A percentile compares a stretch with the other conserved stretches of the same genome.
Conservation (phyloP, 2,113 vertebrate genomes). For the Oryzias melastigma region DNA sequence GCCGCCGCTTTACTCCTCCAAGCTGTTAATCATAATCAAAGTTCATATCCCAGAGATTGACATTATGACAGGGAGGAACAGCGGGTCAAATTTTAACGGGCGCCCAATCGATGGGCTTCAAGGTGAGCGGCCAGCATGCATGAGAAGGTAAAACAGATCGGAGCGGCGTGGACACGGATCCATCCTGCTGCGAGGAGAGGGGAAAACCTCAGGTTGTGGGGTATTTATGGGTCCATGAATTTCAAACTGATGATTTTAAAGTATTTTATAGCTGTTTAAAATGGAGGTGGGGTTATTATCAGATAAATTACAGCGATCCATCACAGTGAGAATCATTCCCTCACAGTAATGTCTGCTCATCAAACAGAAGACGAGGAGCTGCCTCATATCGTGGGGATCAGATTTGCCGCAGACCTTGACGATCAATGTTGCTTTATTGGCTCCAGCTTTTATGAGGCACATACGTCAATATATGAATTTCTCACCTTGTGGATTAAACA, state of each 20-base stretch:
- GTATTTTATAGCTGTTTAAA: conserved; percentile 56
- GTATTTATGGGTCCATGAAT: conserved; percentile 54
- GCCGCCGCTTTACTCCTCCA: conserved; percentile 30
- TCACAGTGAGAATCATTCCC: conserved; percentile 36
- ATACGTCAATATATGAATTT: conserved; percentile 45
- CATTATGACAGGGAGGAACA: conserved; percentile 37
- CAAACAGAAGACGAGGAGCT: conserved; percentile 6
- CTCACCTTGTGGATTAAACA: conserved; percentile 46
- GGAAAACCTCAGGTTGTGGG: conserved; percentile 19
- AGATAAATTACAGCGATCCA: conserved; percentile 47
- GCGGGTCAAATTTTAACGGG: conserved; percentile 41
- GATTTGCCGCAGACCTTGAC: conserved; percentile 25
- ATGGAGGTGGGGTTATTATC: conserved; percentile 53
- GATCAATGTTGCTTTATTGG: conserved; percentile 53
- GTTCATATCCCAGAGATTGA: conserved; percentile 14
- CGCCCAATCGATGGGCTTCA: conserved; percentile 35
- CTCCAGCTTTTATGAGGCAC: conserved; percentile 33
- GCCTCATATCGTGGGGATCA: conserved; percentile 25
- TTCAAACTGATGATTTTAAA: conserved; percentile 46
- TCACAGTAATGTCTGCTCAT: conserved; percentile 44
- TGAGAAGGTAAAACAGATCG: conserved; percentile 22
- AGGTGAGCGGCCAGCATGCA: conserved; percentile 31
- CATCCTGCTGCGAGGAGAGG: not conserved
- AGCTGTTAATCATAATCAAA: conserved; percentile 43
- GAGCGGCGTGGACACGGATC: not conserved